Evolutionary conservation across 92 coral and sea anemone species (phyloP), one percentile per base, ranked within the genome.

Genomic region (Heteractis magnifica): DNA sequence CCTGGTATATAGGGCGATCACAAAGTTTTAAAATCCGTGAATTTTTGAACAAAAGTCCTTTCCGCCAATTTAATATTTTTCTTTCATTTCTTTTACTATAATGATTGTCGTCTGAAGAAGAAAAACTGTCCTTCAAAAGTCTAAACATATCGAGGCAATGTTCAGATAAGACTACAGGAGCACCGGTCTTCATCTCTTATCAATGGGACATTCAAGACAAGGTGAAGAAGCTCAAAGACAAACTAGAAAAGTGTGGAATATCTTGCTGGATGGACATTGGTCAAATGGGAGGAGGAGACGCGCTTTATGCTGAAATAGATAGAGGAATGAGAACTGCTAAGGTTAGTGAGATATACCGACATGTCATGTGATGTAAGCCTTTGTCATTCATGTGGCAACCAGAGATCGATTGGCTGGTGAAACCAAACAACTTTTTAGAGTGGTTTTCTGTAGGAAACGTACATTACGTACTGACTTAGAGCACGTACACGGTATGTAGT

Each of bases 231-330:
- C 80, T 95, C 73, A 83, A 62, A 79, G 50, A 58, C 60, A 75
- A 84, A 52, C 91, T 93, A 34, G 92, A 91, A 72, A 87, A 90
- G 68, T 76, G 77, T 50, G 96, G 94, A 13, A 81, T 95, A 62
- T 56, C 77, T 51, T 95, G 98, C 70, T 95, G 98, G 98, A 85
- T 95, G 90, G 98, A 95, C 71, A 87, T 93, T 72, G 93, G 92
- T n/a, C 91, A 86, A 76, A 95, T 95, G 98, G 97, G 94, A 4
- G 98, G 98, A 52, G 98, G 98, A 11, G 98, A 95, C 84, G 82
- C 92, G 49, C 48, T 95, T 76, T 91, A 85, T 74, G 89, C 93
- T 16, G 89, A 89, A 76, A 91, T 95, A 51, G 98, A 95, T 79
- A 89, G 90, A 9, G 98, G 98, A 56, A 84, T 95, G 71, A 72